Percentiles rank a stretch among this genome's conserved stretches.
These are phyloP conservation scores for Hapalemur alaotrensis DNA, from an alignment of 2,797 vertebrate genomes.

Conservation along the genomic window DNA sequence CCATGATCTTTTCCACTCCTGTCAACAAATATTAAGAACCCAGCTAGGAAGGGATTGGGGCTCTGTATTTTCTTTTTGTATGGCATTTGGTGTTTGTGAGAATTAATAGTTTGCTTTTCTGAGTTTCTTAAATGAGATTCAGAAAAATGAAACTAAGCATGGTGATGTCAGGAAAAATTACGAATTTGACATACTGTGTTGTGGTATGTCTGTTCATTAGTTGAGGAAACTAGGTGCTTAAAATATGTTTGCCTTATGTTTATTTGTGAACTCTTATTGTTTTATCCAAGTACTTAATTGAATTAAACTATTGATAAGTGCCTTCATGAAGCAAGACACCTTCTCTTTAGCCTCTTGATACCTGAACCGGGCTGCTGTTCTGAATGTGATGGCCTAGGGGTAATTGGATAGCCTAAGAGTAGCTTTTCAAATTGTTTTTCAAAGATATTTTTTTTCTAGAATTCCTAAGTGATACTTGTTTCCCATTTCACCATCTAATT, in stretches of 20 bases:
- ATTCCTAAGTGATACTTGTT: background rate
- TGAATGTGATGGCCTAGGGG: background rate
- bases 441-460: constrained; percentile 30
- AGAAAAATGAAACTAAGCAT: constrained; percentile 21
- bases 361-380: background rate
- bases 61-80: background rate
- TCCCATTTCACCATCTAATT: constrained; percentile 35
- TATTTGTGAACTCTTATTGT: constrained; percentile 24
- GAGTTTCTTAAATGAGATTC: constrained; percentile 42
- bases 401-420: constrained; percentile 27
- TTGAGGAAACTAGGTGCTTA: constrained; percentile 8
- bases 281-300: constrained; percentile 39
- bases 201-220: background rate
- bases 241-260: background rate
- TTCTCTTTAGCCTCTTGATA: constrained; percentile 27
- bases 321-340: constrained; percentile 9
- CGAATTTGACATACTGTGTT: background rate
- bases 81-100: constrained; percentile 7
- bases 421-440: constrained; percentile 56
- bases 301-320: constrained; percentile 40
- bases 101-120: constrained; percentile 39
- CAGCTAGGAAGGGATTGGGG: background rate
- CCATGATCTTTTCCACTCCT: background rate
- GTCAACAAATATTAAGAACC: background rate
- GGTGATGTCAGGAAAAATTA: background rate